Conservation (phyloP, 2,888 invertebrate genomes). For the Drosophila conformis region DNA sequence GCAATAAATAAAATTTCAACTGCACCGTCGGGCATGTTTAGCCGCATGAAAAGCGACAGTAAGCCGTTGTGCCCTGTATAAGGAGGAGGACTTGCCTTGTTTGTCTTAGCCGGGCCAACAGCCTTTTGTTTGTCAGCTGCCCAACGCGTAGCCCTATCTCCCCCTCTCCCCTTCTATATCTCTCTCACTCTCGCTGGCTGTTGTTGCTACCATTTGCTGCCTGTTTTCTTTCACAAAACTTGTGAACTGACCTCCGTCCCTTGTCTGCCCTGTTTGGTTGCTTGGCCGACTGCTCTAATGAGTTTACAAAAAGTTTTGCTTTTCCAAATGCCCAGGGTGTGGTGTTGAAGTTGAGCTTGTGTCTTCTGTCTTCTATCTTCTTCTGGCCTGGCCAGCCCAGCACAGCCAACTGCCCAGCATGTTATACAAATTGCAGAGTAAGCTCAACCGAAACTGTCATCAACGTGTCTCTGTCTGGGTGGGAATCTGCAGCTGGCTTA, state of each 20-base stretch:
- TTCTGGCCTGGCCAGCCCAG: not conserved
- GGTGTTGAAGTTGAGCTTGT: conserved; percentile 8
- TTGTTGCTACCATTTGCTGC: conserved; percentile 20
- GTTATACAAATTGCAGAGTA: conserved; percentile 75
- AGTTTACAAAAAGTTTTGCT: conserved; percentile 78
- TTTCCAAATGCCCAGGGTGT: conserved; percentile 59
- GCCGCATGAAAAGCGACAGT: conserved; percentile 80
- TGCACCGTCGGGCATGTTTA: conserved; percentile 79
- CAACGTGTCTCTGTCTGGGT: conserved; percentile 61
- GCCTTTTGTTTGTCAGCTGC: conserved; percentile 67
- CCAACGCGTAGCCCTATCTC: conserved; percentile 4
- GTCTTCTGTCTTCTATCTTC: not conserved
- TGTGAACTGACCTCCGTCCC: conserved; percentile 27
- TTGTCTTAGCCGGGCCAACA: conserved; percentile 62
- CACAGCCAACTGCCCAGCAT: conserved; percentile 66
- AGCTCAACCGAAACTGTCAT: conserved; percentile 72
- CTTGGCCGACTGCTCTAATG: conserved; percentile 74
- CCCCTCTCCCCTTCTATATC: conserved; percentile 2
- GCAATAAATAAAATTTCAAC: conserved; percentile 80
- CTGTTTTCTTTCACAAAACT: conserved; percentile 70
- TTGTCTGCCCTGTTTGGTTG: conserved; percentile 40
- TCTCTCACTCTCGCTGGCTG: conserved; percentile 1
- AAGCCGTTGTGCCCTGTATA: conserved; percentile 68
- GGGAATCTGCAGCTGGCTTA: conserved; percentile 15
- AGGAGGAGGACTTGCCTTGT: conserved; percentile 72